Conservation (phyloP, 2,888 invertebrate genomes). For the Iphiclides podalirius region DNA sequence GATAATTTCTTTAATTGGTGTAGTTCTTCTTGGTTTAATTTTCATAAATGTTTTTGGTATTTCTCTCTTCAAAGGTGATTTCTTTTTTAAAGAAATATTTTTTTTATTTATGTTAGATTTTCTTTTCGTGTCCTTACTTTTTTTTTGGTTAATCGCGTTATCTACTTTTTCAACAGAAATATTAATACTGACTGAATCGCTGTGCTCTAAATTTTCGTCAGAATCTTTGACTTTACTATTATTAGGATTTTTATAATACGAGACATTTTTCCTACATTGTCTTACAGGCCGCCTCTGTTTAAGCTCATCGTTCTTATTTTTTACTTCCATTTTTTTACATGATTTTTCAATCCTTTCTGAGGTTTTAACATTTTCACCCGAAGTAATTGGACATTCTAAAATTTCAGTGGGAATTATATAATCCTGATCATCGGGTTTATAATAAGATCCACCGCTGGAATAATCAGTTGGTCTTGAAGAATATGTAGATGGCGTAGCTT, state of each 20-base stretch:
- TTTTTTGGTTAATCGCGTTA: constrained; percentile 30
- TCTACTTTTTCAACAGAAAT: constrained; percentile 36
- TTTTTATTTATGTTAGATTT: constrained; percentile 34
- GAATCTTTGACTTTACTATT: constrained; percentile 36
- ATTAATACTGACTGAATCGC: constrained; percentile 40
- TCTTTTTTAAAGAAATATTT: constrained; percentile 40
- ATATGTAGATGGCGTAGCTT: constrained; percentile 66
- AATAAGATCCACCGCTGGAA: constrained; percentile 82
- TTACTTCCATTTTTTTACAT: constrained; percentile 19
- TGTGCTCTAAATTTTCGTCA: constrained; percentile 41
- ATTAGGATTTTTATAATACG: constrained; percentile 48
- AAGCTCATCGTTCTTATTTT: constrained; percentile 19
- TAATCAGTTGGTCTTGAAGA: constrained; percentile 78
- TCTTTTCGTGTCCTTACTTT: constrained; percentile 35
- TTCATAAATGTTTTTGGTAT: constrained; percentile 58
- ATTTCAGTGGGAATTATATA: constrained; percentile 52
- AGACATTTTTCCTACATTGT: constrained; percentile 70
- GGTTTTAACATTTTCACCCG: constrained; percentile 3
- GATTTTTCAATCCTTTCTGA: constrained; percentile 31
- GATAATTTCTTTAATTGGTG: constrained; percentile 50
- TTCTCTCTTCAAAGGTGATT: constrained; percentile 51
- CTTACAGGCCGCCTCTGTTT: constrained; percentile 56
- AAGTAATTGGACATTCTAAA: constrained; percentile 40
- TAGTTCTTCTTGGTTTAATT: constrained; percentile 57
- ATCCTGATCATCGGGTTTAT: constrained; percentile 82